A percentile compares a stretch with the other conserved stretches of the same genome.
Evolutionary conservation across 2,888 invertebrate species (phyloP).

Genomic region (Hartigia nigra): DNA sequence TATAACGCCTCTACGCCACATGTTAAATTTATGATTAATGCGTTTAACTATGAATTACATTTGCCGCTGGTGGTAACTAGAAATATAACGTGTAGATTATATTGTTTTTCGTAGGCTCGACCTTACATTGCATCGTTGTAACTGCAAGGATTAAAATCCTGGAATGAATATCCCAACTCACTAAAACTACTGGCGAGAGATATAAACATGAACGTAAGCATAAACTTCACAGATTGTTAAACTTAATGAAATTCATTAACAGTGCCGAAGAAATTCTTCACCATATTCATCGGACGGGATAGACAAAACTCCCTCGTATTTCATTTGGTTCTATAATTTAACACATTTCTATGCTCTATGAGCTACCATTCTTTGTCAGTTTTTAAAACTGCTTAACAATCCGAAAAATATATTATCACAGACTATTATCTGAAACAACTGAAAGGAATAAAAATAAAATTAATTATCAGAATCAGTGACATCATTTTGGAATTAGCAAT

Average conservation of each 20-base stretch:
- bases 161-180: not conserved
- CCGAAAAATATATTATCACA: conserved; percentile 31
- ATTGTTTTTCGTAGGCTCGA: not conserved
- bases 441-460: conserved; percentile 13
- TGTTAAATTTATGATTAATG: not conserved
- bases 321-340: not conserved
- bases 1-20: not conserved
- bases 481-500: not conserved
- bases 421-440: conserved; percentile 36
- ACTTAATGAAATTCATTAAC: not conserved
- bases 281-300: not conserved
- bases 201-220: not conserved
- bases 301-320: not conserved
- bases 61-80: not conserved
- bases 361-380: not conserved
- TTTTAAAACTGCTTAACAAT: not conserved
- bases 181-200: not conserved
- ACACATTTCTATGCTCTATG: not conserved
- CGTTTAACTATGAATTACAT: not conserved
- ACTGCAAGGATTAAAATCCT: not conserved
- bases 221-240: not conserved
- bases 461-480: not conserved
- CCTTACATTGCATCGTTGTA: not conserved
- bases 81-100: not conserved
- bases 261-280: not conserved